Base-by-base conservation (phyloP, 2,113 vertebrate species). In the Porphyrio hochstetteri region DNA sequence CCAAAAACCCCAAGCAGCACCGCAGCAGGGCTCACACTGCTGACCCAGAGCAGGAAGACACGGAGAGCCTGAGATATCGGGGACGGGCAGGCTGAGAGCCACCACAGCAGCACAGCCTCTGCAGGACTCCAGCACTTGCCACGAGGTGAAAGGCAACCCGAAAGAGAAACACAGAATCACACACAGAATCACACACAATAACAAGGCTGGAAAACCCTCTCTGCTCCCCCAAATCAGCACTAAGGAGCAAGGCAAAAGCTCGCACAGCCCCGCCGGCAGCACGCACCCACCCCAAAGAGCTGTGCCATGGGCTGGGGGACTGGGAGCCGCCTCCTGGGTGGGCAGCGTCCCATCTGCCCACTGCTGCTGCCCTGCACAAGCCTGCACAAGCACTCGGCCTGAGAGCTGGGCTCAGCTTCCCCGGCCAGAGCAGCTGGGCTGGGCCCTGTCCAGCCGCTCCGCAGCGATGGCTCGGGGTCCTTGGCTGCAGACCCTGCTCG, bases 371-470 rank as follows among this genome's bases (percentile, higher is more conserved):
- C 42, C 79, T 0, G 55, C 48, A 56, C 68, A 1, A 33, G 60
- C 33, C 77, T 56, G 87, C 85, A 20, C 63, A 52, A 72, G 44
- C 77, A 31, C 14, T 5, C 6, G 4, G 82, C 50, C 85, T 19
- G 17, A 27, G 28, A 56, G 69, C 82, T 4, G 52, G 74, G 78
- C 85, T 15, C 7, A 1, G 44, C 25, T 59, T 31, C 76, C 52
- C 72, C 25, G 16, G 85, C 70, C 82, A 14, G 21, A 82, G 92
- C 95, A 94, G 96, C 95, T 95, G 94, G 16, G 4, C 53, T 92
- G 92, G 95, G 86, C 0, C 35, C 68, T 6, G 2, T 56, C 94
- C 95, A 91, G 87, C 69, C 46, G 8, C 7, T 67, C 50, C 70
- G 24, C 75, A 23, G 69, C 67, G 4, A 64, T 52, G 89, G 93